A percentile compares a stretch with the other conserved stretches of the same genome.
phyloP scores from a whole-genome alignment of 2,888 invertebrate genomes.

The Harpagoxenus sublaevis region DNA sequence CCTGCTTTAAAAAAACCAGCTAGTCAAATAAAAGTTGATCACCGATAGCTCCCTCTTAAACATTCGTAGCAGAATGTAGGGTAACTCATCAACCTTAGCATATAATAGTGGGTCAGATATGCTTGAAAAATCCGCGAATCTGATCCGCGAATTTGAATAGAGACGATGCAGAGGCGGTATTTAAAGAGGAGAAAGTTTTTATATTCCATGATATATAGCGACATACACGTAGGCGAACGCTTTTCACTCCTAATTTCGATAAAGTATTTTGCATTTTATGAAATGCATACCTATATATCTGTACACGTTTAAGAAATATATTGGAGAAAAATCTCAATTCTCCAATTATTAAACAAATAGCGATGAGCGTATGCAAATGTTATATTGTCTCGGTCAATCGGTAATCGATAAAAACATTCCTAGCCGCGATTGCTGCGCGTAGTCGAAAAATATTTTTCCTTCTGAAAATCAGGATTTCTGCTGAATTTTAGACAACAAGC shows the following conservation, averaged over 20 bases:
- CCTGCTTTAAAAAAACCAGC: not conserved
- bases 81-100: slow-evolving; percentile 7
- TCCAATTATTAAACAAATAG: not conserved
- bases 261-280: slow-evolving; percentile 1
- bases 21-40: slow-evolving; percentile 8
- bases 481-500: not conserved
- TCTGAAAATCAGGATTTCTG: not conserved
- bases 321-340: slow-evolving; percentile 6
- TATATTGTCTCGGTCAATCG: not conserved
- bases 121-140: not conserved
- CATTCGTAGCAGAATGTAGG: not conserved
- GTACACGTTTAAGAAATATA: not conserved
- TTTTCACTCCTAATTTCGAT: slow-evolving; percentile 36
- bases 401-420: slow-evolving; percentile 27
- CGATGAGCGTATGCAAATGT: not conserved
- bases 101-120: slow-evolving; percentile 20
- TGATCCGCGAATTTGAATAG: slow-evolving; percentile 20
- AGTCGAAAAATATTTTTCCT: not conserved
- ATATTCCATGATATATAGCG: not conserved
- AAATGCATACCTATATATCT: not conserved
- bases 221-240: slow-evolving; percentile 13
- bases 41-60: not conserved
- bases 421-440: not conserved
- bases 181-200: slow-evolving; percentile 51
- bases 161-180: slow-evolving; percentile 8